Conservation (phyloP, 2,113 vertebrate genomes). For the Chaenocephalus aceratus region DNA sequence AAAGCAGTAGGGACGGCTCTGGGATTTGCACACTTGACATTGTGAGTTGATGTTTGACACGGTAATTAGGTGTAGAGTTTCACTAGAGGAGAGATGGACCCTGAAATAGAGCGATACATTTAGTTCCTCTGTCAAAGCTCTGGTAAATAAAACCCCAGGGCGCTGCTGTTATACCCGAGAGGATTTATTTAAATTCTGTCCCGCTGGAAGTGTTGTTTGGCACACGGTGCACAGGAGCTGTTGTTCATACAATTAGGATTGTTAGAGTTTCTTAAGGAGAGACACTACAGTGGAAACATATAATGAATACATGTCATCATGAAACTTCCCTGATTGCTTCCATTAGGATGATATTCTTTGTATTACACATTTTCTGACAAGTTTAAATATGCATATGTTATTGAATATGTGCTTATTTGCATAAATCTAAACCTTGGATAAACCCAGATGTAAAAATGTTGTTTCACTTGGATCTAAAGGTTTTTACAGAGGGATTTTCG, state of each 20-base stretch:
- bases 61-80: conserved; percentile 75
- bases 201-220: conserved; percentile 25
- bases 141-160: conserved; percentile 67
- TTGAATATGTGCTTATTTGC: not conserved
- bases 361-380: too few relatives aligned
- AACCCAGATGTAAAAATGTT: not conserved
- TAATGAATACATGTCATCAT: not conserved
- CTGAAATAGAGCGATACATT: conserved; percentile 77
- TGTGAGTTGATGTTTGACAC: conserved; percentile 71
- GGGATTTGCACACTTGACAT: conserved; percentile 64
- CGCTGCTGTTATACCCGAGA: conserved; percentile 38
- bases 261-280: too few relatives aligned
- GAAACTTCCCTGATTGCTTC: not conserved
- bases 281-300: not conserved
- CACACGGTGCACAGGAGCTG: conserved; percentile 1
- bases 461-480: not conserved
- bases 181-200: conserved; percentile 59
- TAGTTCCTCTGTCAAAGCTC: conserved; percentile 66
- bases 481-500: not conserved
- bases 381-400: too few relatives aligned
- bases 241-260: conserved; percentile 12
- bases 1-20: not conserved
- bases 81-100: conserved; percentile 54
- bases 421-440: not conserved
- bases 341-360: too few relatives aligned